Percentiles rank a stretch among this genome's conserved stretches.
Conservation (phyloP, 2,888 invertebrate species). For the Amiota mariae region DNA sequence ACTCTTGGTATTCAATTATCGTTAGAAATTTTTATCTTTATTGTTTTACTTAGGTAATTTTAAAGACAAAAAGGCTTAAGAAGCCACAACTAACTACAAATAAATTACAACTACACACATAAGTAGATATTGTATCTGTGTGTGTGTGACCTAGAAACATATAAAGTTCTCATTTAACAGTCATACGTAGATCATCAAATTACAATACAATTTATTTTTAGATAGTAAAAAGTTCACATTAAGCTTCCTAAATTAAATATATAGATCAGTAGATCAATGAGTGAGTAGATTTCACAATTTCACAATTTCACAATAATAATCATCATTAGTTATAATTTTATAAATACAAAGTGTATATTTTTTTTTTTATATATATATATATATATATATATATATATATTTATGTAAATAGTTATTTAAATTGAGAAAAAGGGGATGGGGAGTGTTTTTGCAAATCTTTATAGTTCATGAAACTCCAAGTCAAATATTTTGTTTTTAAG, state of each 20-base stretch:
- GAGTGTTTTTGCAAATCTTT: constrained; percentile 29
- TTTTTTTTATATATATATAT: constrained; percentile 35
- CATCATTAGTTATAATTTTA: too few relatives aligned
- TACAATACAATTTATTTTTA: neutral
- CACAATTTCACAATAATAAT: too few relatives aligned
- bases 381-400: too few relatives aligned
- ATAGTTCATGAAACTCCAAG: constrained; percentile 58
- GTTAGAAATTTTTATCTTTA: neutral
- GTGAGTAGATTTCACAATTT: too few relatives aligned
- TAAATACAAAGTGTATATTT: constrained; percentile 30
- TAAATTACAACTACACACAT: neutral
- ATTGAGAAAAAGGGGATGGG: constrained; percentile 11
- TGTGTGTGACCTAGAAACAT: constrained; percentile 31
- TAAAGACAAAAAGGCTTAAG: constrained; percentile 20
- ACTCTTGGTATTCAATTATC: neutral
- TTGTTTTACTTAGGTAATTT: constrained; percentile 20
- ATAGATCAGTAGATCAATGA: neutral
- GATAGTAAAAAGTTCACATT: constrained; percentile 46
- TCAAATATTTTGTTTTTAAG: constrained; percentile 43
- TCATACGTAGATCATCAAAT: constrained; percentile 37
- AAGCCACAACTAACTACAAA: constrained; percentile 19
- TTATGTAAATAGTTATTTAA: constrained; percentile 11
- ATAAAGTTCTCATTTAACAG: constrained; percentile 41
- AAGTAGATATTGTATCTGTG: constrained; percentile 13
- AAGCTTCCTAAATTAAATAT: constrained; percentile 26